Conservation (phyloP, 1,140 invertebrate species). For the Cherax destructor region DNA sequence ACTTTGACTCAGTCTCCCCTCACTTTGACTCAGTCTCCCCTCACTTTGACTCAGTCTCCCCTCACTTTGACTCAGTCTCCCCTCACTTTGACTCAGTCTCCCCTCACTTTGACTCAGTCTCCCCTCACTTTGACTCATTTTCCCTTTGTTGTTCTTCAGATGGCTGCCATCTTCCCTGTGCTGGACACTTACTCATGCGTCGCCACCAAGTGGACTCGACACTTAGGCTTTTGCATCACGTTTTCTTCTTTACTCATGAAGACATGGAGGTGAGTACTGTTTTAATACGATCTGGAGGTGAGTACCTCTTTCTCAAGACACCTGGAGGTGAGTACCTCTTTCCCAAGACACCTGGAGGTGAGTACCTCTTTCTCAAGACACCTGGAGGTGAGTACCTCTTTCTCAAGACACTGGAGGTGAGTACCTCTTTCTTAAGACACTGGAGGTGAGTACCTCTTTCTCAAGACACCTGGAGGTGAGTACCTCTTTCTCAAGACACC, state of each 20-base stretch:
- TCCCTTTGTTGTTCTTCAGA: constrained; percentile 79
- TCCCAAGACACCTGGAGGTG: no score
- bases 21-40: not conserved
- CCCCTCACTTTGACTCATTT: not conserved
- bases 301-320: not conserved
- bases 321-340: no score
- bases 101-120: not conserved
- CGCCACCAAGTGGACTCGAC: constrained; percentile 92
- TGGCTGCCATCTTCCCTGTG: constrained; percentile 92
- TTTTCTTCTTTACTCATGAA: constrained; percentile 94
- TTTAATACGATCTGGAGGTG: not conserved
- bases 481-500: no score
- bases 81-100: not conserved
- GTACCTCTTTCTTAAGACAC: accelerated
- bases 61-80: not conserved
- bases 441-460: no score
- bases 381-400: no score
- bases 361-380: no score
- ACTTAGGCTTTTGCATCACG: constrained; percentile 93
- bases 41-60: not conserved
- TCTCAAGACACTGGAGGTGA: no score
- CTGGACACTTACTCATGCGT: constrained; percentile 88
- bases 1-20: not conserved
- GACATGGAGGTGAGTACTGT: constrained; percentile 86
- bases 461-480: no score